Conservation (phyloP, 2,797 vertebrate genomes). For the Rhynchotus rufescens region DNA sequence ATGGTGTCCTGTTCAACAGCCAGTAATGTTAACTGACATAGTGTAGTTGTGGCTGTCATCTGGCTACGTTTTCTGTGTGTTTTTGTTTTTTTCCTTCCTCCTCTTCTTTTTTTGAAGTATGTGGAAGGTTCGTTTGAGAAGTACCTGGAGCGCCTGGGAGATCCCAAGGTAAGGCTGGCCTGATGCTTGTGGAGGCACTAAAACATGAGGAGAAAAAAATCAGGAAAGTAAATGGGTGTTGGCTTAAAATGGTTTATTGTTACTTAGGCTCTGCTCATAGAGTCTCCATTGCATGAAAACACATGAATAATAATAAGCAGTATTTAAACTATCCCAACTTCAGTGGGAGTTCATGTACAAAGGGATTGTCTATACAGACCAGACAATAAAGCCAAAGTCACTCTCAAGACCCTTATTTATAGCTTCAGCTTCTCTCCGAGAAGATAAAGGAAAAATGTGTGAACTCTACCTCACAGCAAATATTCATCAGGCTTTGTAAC, state of each 20-base stretch:
- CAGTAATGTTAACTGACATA: accelerated
- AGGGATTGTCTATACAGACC: background rate
- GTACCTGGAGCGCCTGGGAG: conserved; percentile 91
- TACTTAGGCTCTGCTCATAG: accelerated
- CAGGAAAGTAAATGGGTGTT: background rate
- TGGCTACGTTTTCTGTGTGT: background rate
- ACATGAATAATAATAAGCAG: too few relatives aligned
- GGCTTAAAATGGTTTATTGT: background rate
- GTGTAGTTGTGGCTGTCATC: background rate
- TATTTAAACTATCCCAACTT: background rate
- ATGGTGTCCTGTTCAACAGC: background rate
- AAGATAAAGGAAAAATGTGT: accelerated
- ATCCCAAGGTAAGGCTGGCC: conserved; percentile 88
- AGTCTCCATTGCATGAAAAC: background rate
- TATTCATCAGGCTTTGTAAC: background rate
- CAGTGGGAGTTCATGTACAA: background rate
- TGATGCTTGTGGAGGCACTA: background rate
- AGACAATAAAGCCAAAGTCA: background rate
- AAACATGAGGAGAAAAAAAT: background rate
- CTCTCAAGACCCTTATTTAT: background rate
- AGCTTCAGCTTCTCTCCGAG: background rate
- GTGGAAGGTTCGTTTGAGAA: conserved; percentile 97
- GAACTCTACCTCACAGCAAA: background rate
- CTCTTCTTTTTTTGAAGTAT: conserved; percentile 81
- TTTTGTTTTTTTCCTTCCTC: background rate